Conservation (phyloP, 1,140 invertebrate species). For the Drosophila virilis region DNA sequence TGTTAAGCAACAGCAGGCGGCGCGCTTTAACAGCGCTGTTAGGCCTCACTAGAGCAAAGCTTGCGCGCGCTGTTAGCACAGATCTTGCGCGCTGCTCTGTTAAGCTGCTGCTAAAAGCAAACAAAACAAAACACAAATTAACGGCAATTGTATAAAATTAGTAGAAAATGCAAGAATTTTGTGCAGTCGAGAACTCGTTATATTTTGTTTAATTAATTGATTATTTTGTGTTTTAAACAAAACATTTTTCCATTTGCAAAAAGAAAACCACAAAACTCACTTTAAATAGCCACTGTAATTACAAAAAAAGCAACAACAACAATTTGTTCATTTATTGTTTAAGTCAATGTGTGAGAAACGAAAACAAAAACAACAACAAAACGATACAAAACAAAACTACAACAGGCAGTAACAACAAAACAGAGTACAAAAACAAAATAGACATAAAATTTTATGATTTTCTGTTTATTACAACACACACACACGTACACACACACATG, state of each 20-base stretch:
- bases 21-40: constrained; percentile 33
- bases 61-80: constrained; percentile 7
- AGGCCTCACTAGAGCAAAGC: constrained; percentile 39
- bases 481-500: constrained; percentile 23
- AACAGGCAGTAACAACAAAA: constrained; percentile 58
- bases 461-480: constrained; percentile 55
- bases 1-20: constrained; percentile 54
- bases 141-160: constrained; percentile 28
- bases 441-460: constrained; percentile 71
- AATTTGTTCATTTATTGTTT: constrained; percentile 70
- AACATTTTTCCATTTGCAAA: constrained; percentile 36
- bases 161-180: constrained; percentile 30
- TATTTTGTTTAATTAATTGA: constrained; percentile 25
- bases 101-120: constrained; percentile 11
- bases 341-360: constrained; percentile 46
- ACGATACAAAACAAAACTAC: constrained; percentile 30
- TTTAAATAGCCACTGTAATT: constrained; percentile 63
- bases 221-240: background rate
- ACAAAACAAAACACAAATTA: constrained; percentile 21
- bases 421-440: constrained; percentile 71
- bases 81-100: background rate
- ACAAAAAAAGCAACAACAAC: constrained; percentile 34
- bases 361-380: constrained; percentile 23
- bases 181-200: constrained; percentile 50
- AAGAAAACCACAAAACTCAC: constrained; percentile 34